phyloP scores from a whole-genome alignment of 2,797 vertebrate species.

The Remorina albescens region DNA sequence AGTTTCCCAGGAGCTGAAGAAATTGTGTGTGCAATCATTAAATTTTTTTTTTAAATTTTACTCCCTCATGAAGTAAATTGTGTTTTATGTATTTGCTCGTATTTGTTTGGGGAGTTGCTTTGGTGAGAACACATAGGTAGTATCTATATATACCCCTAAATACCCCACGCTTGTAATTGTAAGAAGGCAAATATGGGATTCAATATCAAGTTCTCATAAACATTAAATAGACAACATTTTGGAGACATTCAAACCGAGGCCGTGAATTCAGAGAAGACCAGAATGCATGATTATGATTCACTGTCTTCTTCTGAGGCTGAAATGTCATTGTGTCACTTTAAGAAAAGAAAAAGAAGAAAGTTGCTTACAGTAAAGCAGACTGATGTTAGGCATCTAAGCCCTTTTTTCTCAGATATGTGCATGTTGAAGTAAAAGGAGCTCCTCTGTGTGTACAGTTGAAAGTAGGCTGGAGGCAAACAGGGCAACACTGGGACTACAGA shows the following conservation, averaged over 20 bases:
- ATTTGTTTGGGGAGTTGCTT: slow-evolving; percentile 16
- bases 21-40: slow-evolving; percentile 76
- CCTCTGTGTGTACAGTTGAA: slow-evolving; percentile 25
- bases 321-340: slow-evolving; percentile 21
- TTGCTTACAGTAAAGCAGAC: slow-evolving; percentile 7
- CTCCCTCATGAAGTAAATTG: slow-evolving; percentile 64
- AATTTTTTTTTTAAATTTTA: no score
- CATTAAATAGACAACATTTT: background rate
- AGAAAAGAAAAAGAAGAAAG: slow-evolving; percentile 14
- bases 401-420: background rate
- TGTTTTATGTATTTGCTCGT: slow-evolving; percentile 40
- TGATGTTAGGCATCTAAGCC: background rate
- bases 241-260: background rate
- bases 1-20: slow-evolving; percentile 71
- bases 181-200: slow-evolving; percentile 23
- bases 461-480: slow-evolving; percentile 34
- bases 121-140: slow-evolving; percentile 18
- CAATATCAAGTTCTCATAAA: slow-evolving; percentile 14
- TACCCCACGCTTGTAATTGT: slow-evolving; percentile 3
- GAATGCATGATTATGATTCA: slow-evolving; percentile 7
- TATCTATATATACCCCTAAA: slow-evolving; percentile 22
- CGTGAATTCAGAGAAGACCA: slow-evolving; percentile 10
- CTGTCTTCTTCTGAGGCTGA: slow-evolving; percentile 4
- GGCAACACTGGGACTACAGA: background rate
- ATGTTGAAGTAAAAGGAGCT: slow-evolving; percentile 25